Evolutionary conservation across 2,888 invertebrate genomes (phyloP), one percentile per base, ranked within the genome.

Genomic region (Diachrysia chrysitis): DNA sequence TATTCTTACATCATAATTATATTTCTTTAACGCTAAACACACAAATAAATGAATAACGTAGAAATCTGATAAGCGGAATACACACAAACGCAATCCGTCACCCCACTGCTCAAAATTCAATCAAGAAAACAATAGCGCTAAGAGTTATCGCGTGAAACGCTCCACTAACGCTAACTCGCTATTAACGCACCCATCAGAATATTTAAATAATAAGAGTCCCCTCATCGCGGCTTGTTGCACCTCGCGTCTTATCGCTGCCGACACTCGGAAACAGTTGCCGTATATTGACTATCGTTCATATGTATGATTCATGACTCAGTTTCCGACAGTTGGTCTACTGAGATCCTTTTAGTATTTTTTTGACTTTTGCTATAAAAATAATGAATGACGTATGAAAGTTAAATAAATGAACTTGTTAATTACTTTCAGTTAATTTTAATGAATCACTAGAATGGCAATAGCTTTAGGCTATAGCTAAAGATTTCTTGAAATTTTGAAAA

Each of bases 171-270:
- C 88, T 88, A 88, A 90, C 86, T 86, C 86, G 85, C 82, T 87
- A 87, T 94, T 92, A 92, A 90, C 90, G 91, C 90, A 90, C 86
- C 92, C 92, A 89, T 91, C 89, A 89, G 91, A 90, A 93, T 94
- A 93, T 94, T 94, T 93, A 93, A 94, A 94, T 95, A 93, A 94
- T 88, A 89, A 89, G 78, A 84, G 84, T 78, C 79, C 81, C 86
- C 84, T 79, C 85, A 81, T 83, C 83, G 85, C 63, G 75, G 78
- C 86, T 85, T 86, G 89, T 89, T 87, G 85, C 89, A 89, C 84
- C 88, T 87, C 86, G 74, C 87, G 87, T 87, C 91, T 94, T 94
- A 94, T 94, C 94, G 89, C 81, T 77, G 81, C 79, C 87, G 91
- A 89, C 94, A 94, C 91, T 92, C 93, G 89, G 87, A 87, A 85